Conservation (phyloP, 2,113 vertebrate genomes). For the Dicentrarchus labrax region DNA sequence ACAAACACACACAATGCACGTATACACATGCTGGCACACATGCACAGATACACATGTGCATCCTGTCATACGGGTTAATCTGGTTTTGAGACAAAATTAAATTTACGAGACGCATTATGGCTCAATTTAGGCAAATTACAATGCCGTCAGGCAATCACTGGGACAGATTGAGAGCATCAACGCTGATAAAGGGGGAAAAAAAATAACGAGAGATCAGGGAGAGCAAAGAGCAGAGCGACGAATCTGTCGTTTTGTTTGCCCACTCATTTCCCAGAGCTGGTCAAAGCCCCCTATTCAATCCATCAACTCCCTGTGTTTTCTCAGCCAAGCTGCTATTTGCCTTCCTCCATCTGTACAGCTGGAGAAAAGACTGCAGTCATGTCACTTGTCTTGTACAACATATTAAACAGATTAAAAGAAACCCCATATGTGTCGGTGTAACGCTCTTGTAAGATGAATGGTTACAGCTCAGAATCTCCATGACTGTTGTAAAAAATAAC, state of each 20-base stretch:
- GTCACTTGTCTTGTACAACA: conserved; percentile 15
- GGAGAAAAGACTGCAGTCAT: conserved; percentile 27
- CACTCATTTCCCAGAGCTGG: conserved; percentile 59
- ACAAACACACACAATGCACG: conserved; percentile 33
- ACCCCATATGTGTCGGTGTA: not conserved
- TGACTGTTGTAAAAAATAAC: not conserved
- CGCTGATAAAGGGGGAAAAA: conserved; percentile 35
- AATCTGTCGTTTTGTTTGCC: conserved; percentile 61
- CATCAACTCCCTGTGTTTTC: conserved; percentile 40
- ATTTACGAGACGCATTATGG: conserved; percentile 72
- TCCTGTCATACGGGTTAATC: conserved; percentile 73
- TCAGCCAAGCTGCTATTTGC: conserved; percentile 17
- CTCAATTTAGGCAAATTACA: conserved; percentile 78
- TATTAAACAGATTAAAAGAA: conserved; percentile 51
- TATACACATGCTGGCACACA: conserved; percentile 15
- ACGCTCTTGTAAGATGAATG: conserved; percentile 1
- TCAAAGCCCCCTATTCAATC: conserved; percentile 56
- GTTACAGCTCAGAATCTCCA: not conserved
- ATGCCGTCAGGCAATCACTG: conserved; percentile 60
- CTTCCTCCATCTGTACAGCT: conserved; percentile 34
- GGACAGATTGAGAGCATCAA: conserved; percentile 77
- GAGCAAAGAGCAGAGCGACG: conserved; percentile 53
- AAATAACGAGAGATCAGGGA: conserved; percentile 45
- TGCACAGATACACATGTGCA: conserved; percentile 43
- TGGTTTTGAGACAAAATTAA: conserved; percentile 76